Evolutionary conservation across 35 echinoderm and acorn worm species (phyloP).

Genomic region (Apostichopus japonicus): DNA sequence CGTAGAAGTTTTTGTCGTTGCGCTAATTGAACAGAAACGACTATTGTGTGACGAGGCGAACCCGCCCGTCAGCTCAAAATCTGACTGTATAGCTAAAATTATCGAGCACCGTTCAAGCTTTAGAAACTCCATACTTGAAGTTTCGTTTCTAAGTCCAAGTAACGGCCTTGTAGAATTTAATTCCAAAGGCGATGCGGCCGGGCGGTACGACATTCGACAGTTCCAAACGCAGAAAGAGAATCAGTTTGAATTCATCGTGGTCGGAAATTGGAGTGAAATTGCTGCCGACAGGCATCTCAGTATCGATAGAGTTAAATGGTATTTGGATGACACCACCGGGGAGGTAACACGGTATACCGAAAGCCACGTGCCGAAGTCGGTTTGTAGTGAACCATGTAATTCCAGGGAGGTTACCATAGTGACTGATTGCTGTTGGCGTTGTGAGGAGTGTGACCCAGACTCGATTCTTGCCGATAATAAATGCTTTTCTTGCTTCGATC

Average conservation of each 20-base stretch:
- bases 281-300: not conserved
- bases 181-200: slow-evolving; percentile 65
- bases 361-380: slow-evolving; percentile 61
- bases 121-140: slow-evolving; percentile 53
- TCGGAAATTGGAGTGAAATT: slow-evolving; percentile 70
- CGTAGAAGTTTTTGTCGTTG: slow-evolving; percentile 9
- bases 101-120: slow-evolving; percentile 24
- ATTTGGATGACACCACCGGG: slow-evolving; percentile 12
- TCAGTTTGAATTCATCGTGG: slow-evolving; percentile 56
- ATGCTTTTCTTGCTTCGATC: not conserved
- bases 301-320: slow-evolving; percentile 58
- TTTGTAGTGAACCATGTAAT: slow-evolving; percentile 76
- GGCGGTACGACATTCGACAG: slow-evolving; percentile 75
- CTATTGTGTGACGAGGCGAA: not conserved
- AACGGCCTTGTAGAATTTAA: slow-evolving; percentile 73
- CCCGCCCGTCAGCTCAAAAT: not conserved
- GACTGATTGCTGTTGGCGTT: slow-evolving; percentile 27
- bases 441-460: not conserved
- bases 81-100: slow-evolving; percentile 8
- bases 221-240: slow-evolving; percentile 54
- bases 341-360: slow-evolving; percentile 2
- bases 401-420: slow-evolving; percentile 40
- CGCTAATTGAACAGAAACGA: not conserved
- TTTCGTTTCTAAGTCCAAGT: slow-evolving; percentile 67
- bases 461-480: not conserved